Percentiles rank a stretch among this genome's conserved stretches.
Evolutionary conservation across 2,888 invertebrate genomes (phyloP).

Genomic region (Macropis europaea): DNA sequence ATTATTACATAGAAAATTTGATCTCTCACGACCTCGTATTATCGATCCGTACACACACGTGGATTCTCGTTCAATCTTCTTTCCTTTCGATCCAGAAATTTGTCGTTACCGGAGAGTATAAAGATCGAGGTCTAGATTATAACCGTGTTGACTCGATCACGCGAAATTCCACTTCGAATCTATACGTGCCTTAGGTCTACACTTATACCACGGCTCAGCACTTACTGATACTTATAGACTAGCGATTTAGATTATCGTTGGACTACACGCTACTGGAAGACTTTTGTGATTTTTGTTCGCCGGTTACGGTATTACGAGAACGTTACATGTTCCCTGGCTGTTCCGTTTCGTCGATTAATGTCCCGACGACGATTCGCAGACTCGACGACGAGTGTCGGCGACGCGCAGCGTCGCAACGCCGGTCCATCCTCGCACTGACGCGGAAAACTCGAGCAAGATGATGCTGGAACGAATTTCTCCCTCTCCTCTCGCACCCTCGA

Average conservation of each 20-base stretch:
- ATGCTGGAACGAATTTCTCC: constrained; percentile 59
- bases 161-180: background rate
- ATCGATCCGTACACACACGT: constrained; percentile 39
- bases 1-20: constrained; percentile 51
- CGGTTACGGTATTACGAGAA: constrained; percentile 36
- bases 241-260: constrained; percentile 19
- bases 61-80: background rate
- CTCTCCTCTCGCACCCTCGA: constrained; percentile 30
- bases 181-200: constrained; percentile 38
- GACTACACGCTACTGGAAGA: constrained; percentile 71
- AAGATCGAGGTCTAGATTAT: background rate
- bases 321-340: constrained; percentile 58
- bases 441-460: constrained; percentile 58
- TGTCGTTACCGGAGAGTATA: background rate
- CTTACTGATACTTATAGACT: constrained; percentile 39
- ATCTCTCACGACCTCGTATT: background rate
- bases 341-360: constrained; percentile 24
- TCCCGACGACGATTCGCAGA: constrained; percentile 24
- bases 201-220: constrained; percentile 37
- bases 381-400: constrained; percentile 52
- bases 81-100: background rate
- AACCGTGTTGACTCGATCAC: background rate
- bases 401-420: constrained; percentile 74
- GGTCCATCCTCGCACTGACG: constrained; percentile 76
- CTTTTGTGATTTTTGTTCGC: constrained; percentile 74